Percentiles rank a stretch among this genome's conserved stretches.
phyloP scores from a whole-genome alignment of 1,140 invertebrate species.

The Watersipora subatra region DNA sequence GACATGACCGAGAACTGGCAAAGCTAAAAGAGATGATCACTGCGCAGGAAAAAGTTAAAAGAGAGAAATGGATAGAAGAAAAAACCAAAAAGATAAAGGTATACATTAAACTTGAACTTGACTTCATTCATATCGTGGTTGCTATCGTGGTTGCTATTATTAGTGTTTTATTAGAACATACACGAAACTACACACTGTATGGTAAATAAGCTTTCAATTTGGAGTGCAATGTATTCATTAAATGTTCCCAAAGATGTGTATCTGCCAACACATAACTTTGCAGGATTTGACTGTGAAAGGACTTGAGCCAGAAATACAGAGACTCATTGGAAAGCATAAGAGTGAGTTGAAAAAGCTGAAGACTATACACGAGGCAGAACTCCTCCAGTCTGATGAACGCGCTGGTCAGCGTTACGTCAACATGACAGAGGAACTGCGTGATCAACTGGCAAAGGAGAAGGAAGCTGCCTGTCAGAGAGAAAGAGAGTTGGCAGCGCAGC shows the following conservation, averaged over 20 bases:
- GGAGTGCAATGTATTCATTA: too few relatives aligned
- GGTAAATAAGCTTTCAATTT: too few relatives aligned
- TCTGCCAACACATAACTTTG: too few relatives aligned
- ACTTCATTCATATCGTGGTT: background rate
- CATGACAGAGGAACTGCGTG: conserved; percentile 39
- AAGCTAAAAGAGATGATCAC: conserved; percentile 38
- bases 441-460: conserved; percentile 38
- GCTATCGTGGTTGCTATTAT: too few relatives aligned
- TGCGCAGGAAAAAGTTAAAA: conserved; percentile 37
- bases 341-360: conserved; percentile 38
- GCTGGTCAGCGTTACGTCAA: conserved; percentile 36
- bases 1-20: conserved; percentile 32
- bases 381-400: conserved; percentile 36
- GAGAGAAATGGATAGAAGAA: conserved; percentile 42
- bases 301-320: conserved; percentile 40
- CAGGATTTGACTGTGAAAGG: conserved; percentile 43
- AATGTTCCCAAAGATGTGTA: too few relatives aligned
- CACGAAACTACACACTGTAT: too few relatives aligned
- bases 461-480: conserved; percentile 36
- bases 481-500: conserved; percentile 31
- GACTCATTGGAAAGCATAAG: conserved; percentile 40
- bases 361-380: conserved; percentile 37
- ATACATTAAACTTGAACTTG: background rate
- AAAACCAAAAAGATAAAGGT: conserved; percentile 43
- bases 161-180: too few relatives aligned